These are phyloP conservation scores for Pimpla rufipes DNA, from an alignment of 2,888 invertebrate species.

Conservation along the genomic window DNA sequence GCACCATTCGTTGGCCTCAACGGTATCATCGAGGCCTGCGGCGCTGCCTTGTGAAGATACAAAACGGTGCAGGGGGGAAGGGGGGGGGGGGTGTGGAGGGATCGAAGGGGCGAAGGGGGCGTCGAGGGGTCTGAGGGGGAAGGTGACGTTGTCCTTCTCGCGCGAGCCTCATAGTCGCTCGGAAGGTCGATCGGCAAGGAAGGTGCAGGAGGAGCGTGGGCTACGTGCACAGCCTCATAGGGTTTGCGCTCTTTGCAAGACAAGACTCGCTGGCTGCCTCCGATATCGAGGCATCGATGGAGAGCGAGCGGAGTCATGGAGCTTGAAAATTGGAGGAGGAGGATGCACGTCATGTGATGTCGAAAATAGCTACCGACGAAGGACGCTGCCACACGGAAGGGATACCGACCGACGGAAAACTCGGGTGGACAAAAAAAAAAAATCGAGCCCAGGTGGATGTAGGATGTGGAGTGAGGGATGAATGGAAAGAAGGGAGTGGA, in stretches of 20 bases:
- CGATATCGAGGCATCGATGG: constrained; percentile 2
- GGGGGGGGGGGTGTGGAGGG: background rate
- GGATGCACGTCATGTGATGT: background rate
- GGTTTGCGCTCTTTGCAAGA: constrained; percentile 22
- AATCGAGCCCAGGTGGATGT: background rate
- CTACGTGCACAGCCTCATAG: background rate
- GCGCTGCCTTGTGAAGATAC: constrained; percentile 46
- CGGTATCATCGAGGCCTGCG: constrained; percentile 55
- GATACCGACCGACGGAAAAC: constrained; percentile 5
- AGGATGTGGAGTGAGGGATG: background rate
- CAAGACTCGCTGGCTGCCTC: background rate
- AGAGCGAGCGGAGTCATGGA: constrained; percentile 3
- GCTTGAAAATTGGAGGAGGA: background rate
- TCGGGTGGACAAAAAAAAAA: constrained; percentile 11
- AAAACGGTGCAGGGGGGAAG: background rate
- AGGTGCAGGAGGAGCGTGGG: background rate
- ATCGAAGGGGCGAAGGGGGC: background rate
- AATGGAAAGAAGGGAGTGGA: background rate
- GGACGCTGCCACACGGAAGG: background rate
- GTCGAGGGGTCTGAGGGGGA: background rate
- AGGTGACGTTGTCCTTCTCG: constrained; percentile 3
- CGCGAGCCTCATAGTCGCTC: background rate
- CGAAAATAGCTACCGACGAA: background rate
- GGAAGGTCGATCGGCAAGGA: constrained; percentile 5
- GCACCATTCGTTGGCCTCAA: constrained; percentile 62